These are phyloP conservation scores for Danio kyathit DNA, from an alignment of 2,797 vertebrate genomes.

Conservation along the genomic window DNA sequence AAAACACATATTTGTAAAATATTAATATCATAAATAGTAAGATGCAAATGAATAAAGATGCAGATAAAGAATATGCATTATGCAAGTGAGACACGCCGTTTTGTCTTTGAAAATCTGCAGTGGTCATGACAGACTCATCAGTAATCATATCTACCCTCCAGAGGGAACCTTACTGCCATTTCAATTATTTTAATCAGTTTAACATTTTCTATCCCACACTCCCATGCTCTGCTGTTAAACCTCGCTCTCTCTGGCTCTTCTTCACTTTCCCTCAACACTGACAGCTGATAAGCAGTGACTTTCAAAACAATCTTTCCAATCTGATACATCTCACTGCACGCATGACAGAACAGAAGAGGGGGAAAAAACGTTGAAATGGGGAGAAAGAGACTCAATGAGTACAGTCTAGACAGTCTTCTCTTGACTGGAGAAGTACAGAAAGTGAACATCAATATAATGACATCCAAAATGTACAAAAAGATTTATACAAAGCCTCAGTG, in stretches of 20 bases:
- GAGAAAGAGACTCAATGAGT: background rate
- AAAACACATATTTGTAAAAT: too few species aligned
- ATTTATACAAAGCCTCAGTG: background rate
- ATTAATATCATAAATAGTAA: too few species aligned
- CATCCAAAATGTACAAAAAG: background rate
- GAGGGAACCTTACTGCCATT: background rate
- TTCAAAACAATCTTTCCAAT: conserved; percentile 46
- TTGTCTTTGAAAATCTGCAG: background rate
- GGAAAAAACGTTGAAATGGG: conserved; percentile 11
- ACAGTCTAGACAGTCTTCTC: background rate
- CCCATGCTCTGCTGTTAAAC: conserved; percentile 13
- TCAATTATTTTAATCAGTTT: conserved; percentile 19
- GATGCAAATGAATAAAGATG: too few species aligned
- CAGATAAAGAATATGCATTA: too few species aligned
- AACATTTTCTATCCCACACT: conserved; percentile 15
- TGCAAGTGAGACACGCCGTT: too few species aligned
- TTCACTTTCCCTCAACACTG: conserved; percentile 15
- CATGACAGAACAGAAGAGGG: conserved; percentile 40
- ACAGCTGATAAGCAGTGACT: conserved; percentile 51
- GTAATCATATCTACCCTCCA: conserved; percentile 10
- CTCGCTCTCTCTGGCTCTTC: conserved; percentile 26
- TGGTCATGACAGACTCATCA: conserved; percentile 27
- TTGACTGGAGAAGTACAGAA: background rate
- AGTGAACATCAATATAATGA: background rate
- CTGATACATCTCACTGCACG: conserved; percentile 58